Evolutionary conservation across 2,797 vertebrate genomes (phyloP), one percentile per base, ranked within the genome.

Genomic region (Sitta carolinensis): DNA sequence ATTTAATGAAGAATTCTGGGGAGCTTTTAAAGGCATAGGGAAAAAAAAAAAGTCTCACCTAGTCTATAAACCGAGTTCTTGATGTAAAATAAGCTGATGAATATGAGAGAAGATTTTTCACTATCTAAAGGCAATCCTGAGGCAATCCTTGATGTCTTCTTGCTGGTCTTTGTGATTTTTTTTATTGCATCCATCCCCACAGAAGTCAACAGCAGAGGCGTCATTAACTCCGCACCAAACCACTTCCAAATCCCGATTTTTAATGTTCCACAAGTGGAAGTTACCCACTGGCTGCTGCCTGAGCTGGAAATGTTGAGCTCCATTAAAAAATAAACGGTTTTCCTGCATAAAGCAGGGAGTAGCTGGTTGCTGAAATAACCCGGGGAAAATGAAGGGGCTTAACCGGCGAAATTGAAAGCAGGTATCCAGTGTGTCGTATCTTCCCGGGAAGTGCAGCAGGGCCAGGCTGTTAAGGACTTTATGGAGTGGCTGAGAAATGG

Each of bases 261-360:
- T 95, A 94, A 87, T 61, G 82, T 40, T 76, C 87, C 73, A 67
- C 57, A 70, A 80, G 62, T 84, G 85, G 80, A 79, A 89, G 68
- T 74, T 61, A 70, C 87, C 80, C 36, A 58, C 67, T 25, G 75
- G 84, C 91, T 92, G 76, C 88, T 38, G 42, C 72, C 40, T 42
- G 86, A 89, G 62, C 80, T 64, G 64, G 38, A 74, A 81, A 76
- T 32, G 45, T 81, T 84, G 78, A 89, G 77, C 91, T 58, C 87
- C 96, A 76, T 95, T 94, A 90, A 93, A 94, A 95, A 90, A 94
- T 74, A 95, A 94, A 90, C 5, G 78, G 43, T 91, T 95, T 95
- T 57, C 89, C 68, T 63, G 47, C 85, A 79, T 68, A 89, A 93
- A 95, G 89, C 82, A 88, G 73, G 0, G 36, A 87, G 67, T 13